These are phyloP conservation scores for Brachyhypopomus occidentalis DNA, from an alignment of 2,113 vertebrate species.

Conservation along the genomic window DNA sequence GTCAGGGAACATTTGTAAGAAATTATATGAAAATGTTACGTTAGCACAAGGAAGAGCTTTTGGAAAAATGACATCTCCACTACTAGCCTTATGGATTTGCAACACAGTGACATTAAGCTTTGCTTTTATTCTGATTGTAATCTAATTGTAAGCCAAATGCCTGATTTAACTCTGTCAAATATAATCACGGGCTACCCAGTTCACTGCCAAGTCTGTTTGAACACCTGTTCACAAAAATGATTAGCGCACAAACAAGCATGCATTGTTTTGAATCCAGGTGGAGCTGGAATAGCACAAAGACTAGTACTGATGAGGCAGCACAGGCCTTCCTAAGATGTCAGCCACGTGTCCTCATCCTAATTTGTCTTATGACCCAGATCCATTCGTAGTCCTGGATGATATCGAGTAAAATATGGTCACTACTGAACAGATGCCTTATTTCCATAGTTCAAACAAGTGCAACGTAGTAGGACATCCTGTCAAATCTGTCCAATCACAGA, in stretches of 20 bases:
- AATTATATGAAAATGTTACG: background rate
- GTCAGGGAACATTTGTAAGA: background rate
- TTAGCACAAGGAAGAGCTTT: background rate
- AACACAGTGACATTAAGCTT: background rate
- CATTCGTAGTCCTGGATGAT: conserved; percentile 4
- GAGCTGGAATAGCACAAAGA: background rate
- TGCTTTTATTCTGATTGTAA: background rate
- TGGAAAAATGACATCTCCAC: background rate
- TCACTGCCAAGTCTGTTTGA: background rate
- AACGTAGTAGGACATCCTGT: background rate
- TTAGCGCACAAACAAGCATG: background rate
- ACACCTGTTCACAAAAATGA: conserved; percentile 2
- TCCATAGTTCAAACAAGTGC: conserved; percentile 28
- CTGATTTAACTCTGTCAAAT: background rate
- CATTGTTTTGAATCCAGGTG: background rate
- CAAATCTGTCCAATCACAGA: conserved; percentile 22
- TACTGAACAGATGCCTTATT: conserved; percentile 19
- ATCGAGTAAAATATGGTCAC: background rate
- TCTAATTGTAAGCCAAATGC: background rate
- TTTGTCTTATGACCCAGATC: conserved; percentile 22
- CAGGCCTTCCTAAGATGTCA: background rate
- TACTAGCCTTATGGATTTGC: background rate
- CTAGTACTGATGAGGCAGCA: conserved; percentile 6
- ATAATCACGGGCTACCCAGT: background rate
- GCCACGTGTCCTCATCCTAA: background rate